Evolutionary conservation across 2,888 invertebrate species (phyloP), one percentile per base, ranked within the genome.

Genomic region (Conus canariensis): DNA sequence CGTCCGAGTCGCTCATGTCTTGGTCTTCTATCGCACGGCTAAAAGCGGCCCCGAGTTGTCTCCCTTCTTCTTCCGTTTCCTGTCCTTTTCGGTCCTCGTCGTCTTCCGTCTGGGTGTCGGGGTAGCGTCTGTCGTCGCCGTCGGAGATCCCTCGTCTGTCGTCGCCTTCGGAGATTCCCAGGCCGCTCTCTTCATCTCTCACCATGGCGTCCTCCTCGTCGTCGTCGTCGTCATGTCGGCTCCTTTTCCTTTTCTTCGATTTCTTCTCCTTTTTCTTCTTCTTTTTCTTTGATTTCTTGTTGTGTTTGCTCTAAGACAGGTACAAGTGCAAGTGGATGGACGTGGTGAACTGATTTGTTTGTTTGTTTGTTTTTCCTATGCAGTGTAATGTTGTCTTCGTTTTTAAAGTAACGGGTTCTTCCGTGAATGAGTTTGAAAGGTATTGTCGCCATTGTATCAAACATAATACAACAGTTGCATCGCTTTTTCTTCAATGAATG

Each of bases 211-310:
- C 87, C 4, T 70, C 56, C 10, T 56, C 87, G 16, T 56, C 70
- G 0, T 87, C 67, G 14, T 30, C 30, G 25, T 60, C n/a, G 1
- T 60, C 25, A 3, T n/a, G 12, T 12, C 19, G 25, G n/a, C 60
- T 85, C 60, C 56, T 64, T 25, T 85, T 64, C 85, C 25, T 85
- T 14, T 85, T 64, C 64, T 85, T 85, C 60, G 45, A 67, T 16
- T 67, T 87, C 70, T 87, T 67, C 70, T 87, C 70, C 70, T 87
- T 87, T n/a, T 87, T 85, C 59, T 64, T 59, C 45, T 85, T 86
- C 45, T 60, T 64, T 60, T 67, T 67, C 87, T 87, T 67, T 30
- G 67, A 19, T 56, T 87, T 87, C 59, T 87, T 87, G 59, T 87
- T 67, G 14, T 70, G 10, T 45, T 74, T 70, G 58, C 56, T 87